These are phyloP conservation scores for Lepus timidus DNA, from an alignment of 2,113 vertebrate genomes.

Conservation along the genomic window DNA sequence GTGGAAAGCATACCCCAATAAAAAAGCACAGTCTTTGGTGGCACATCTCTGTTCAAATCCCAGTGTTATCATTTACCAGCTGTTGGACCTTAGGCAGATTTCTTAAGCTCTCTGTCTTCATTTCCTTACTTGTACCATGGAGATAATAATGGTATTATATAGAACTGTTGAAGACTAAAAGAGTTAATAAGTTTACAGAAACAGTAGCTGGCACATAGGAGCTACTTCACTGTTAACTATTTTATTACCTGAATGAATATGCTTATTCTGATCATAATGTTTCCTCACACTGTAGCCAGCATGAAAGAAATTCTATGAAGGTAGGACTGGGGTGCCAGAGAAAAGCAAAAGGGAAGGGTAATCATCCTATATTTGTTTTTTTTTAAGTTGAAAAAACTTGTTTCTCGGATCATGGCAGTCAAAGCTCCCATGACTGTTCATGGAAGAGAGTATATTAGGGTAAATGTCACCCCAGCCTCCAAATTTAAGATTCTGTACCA, in stretches of 20 bases:
- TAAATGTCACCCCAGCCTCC: background rate
- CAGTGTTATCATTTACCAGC: background rate
- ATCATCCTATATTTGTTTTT: background rate
- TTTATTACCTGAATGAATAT: background rate
- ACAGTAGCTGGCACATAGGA: background rate
- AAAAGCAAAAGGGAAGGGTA: background rate
- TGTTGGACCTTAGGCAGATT: background rate
- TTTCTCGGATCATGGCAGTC: background rate
- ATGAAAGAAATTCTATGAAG: background rate
- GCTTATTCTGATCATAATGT: constrained; percentile 31
- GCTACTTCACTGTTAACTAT: background rate
- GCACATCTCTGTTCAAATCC: background rate
- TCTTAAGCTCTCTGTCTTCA: background rate
- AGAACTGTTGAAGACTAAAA: background rate
- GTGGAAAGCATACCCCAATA: background rate
- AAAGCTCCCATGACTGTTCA: background rate
- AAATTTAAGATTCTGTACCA: constrained; percentile 24
- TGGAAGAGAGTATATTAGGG: background rate
- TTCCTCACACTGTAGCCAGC: background rate
- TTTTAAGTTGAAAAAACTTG: background rate
- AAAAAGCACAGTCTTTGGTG: background rate
- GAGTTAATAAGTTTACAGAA: background rate
- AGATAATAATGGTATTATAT: background rate
- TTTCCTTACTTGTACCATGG: background rate
- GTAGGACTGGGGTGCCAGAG: background rate